phyloP scores from a whole-genome alignment of 2,888 invertebrate genomes.

The Phyto melanocephala region DNA sequence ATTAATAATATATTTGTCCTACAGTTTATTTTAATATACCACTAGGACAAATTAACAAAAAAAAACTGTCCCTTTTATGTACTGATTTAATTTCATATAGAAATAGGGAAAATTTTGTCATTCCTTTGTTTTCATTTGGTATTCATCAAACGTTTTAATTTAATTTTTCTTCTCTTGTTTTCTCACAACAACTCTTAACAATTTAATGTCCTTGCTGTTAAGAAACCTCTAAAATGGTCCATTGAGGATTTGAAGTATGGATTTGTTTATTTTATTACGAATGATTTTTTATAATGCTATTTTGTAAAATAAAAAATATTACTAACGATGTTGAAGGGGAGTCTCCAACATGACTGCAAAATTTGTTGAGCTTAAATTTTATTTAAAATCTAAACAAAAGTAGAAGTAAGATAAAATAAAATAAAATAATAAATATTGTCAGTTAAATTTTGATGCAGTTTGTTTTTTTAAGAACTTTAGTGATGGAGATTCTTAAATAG shows the following conservation, averaged over 20 bases:
- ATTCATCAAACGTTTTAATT: conserved; percentile 52
- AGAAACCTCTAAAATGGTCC: conserved; percentile 33
- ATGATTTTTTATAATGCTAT: too few relatives aligned
- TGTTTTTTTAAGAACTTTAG: too few relatives aligned
- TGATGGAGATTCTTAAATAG: too few relatives aligned
- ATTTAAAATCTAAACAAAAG: too few relatives aligned
- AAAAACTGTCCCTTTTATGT: neutral
- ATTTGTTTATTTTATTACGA: conserved; percentile 13
- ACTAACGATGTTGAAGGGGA: too few relatives aligned
- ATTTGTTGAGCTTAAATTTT: too few relatives aligned
- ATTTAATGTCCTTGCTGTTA: conserved; percentile 13
- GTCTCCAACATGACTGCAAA: too few relatives aligned
- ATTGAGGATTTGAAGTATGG: conserved; percentile 4
- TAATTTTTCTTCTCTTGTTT: conserved; percentile 30
- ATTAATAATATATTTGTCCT: conserved; percentile 5
- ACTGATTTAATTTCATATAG: neutral
- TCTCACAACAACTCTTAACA: conserved; percentile 14
- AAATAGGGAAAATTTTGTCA: neutral
- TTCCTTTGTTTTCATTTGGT: conserved; percentile 1
- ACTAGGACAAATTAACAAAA: neutral
- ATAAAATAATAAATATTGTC: too few relatives aligned
- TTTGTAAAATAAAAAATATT: too few relatives aligned
- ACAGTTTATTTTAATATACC: neutral
- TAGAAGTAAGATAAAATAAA: too few relatives aligned
- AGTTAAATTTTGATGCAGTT: too few relatives aligned